phyloP scores from a whole-genome alignment of 2,113 vertebrate genomes.

The Erythrocebus patas region DNA sequence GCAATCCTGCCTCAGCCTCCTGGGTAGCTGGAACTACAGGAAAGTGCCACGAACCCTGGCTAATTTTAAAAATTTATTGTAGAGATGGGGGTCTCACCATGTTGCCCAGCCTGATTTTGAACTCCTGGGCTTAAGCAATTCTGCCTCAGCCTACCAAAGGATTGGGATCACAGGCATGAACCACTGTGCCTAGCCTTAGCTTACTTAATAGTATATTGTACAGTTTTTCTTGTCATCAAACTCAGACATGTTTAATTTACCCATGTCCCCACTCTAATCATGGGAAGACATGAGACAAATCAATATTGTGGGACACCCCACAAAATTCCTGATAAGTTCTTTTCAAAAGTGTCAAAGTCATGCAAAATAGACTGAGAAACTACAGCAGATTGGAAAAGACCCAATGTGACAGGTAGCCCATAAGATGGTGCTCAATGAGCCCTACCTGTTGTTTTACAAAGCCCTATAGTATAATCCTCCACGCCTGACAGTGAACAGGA shows the following conservation, averaged over 20 bases:
- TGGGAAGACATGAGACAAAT: not conserved
- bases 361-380: not conserved
- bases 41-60: not conserved
- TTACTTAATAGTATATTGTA: not conserved
- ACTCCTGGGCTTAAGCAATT: not conserved
- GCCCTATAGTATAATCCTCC: not conserved
- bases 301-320: not conserved
- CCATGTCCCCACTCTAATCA: not conserved
- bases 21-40: not conserved
- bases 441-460: not conserved
- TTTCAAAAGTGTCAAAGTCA: not conserved
- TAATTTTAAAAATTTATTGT: not conserved
- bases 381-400: not conserved
- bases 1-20: not conserved
- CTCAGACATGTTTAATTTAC: not conserved
- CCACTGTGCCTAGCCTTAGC: not conserved
- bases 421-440: not conserved
- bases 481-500: not conserved
- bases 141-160: not conserved
- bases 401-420: rapidly evolving
- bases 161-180: not conserved
- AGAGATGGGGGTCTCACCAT: not conserved
- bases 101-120: not conserved
- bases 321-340: not conserved
- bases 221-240: not conserved